Evolutionary conservation across 2,888 invertebrate species (phyloP).

Genomic region (Branchinecta sandiegonensis): DNA sequence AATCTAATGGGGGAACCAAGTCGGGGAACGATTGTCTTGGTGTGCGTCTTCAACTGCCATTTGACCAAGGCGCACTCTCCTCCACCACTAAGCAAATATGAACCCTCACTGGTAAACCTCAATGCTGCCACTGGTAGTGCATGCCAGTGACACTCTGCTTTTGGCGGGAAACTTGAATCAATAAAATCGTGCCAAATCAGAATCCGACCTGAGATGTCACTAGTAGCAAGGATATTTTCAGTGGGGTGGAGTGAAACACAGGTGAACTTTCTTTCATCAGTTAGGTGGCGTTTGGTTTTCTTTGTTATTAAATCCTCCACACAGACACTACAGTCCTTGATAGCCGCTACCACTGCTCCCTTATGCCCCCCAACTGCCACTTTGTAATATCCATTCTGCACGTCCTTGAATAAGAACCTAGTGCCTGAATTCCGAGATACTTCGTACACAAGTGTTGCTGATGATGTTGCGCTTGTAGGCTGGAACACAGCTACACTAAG

Average conservation of each 20-base stretch:
- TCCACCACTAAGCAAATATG: constrained; percentile 57
- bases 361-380: constrained; percentile 9
- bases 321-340: neutral
- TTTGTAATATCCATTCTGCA: neutral
- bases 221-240: constrained; percentile 49
- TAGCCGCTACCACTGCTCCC: constrained; percentile 22
- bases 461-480: neutral
- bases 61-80: constrained; percentile 60
- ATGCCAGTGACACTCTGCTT: constrained; percentile 59
- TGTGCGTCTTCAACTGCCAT: constrained; percentile 46
- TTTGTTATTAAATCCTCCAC: constrained; percentile 18
- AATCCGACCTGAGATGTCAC: constrained; percentile 49
- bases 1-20: constrained; percentile 51
- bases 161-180: constrained; percentile 31
- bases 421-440: neutral
- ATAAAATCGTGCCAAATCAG: constrained; percentile 42
- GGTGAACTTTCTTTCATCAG: constrained; percentile 38
- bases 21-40: constrained; percentile 50
- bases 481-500: neutral
- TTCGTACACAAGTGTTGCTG: neutral
- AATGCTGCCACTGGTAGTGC: constrained; percentile 51
- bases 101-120: constrained; percentile 45
- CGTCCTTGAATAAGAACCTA: constrained; percentile 7
- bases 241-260: constrained; percentile 51
- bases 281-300: constrained; percentile 26